Conservation (phyloP, 2,797 vertebrate genomes). For the Margarornis squamiger region DNA sequence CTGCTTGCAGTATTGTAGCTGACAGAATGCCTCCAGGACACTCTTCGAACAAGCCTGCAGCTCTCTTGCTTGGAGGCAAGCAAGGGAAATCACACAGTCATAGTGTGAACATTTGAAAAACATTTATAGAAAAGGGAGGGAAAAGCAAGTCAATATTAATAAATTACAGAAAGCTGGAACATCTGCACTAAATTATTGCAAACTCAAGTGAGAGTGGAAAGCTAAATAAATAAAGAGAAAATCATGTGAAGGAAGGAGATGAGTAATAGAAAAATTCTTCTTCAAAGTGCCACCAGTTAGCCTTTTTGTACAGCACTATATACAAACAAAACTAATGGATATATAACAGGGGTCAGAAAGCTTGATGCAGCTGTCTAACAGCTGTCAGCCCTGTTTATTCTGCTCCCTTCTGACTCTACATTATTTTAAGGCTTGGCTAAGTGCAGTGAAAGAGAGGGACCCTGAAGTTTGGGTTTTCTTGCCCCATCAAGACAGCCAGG, state of each 20-base stretch:
- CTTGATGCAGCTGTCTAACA: slow-evolving; percentile 53
- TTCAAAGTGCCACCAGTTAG: slow-evolving; percentile 58
- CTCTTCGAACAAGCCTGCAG: not conserved
- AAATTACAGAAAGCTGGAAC: slow-evolving; percentile 55
- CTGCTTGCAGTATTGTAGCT: not conserved
- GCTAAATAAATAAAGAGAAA: slow-evolving; percentile 59
- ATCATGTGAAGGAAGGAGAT: slow-evolving; percentile 16
- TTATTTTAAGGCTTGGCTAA: not conserved
- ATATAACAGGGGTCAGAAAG: slow-evolving; percentile 11
- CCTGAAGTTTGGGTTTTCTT: not conserved
- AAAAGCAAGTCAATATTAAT: slow-evolving; percentile 40
- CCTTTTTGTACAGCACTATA: not conserved
- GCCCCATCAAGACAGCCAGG: not conserved
- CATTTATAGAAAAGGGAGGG: slow-evolving; percentile 28
- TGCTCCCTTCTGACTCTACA: not conserved
- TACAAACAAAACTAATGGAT: slow-evolving; percentile 52
- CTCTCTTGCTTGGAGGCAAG: not conserved
- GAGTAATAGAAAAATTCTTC: slow-evolving; percentile 45
- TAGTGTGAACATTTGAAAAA: slow-evolving; percentile 36
- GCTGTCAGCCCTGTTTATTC: slow-evolving; percentile 30
- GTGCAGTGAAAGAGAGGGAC: not conserved
- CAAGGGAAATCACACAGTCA: not conserved
- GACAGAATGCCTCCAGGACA: not conserved
- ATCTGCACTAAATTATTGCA: slow-evolving; percentile 50
- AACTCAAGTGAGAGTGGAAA: slow-evolving; percentile 61